Base-by-base conservation (phyloP, 2,113 vertebrate species). In the Rhinopomastus cyanomelas region DNA sequence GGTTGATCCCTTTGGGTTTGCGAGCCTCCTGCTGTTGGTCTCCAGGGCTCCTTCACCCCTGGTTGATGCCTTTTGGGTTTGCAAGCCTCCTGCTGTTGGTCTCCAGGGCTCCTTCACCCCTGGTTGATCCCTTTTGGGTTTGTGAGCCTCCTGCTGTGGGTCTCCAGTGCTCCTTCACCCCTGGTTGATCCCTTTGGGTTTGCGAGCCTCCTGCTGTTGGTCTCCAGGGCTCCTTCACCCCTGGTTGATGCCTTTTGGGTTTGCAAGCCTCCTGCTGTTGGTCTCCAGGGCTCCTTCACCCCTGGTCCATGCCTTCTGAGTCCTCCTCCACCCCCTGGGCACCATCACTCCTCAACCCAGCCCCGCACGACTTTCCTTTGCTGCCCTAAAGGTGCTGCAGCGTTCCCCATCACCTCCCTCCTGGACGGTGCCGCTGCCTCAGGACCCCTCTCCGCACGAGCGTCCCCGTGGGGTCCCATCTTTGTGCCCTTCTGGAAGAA, bases 251-350 rank as follows among this genome's bases (percentile, higher is more conserved):
- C 39, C 39, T 42, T 42, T 42, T 42, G n/a, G n/a, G n/a, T n/a
- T n/a, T n/a, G n/a, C n/a, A n/a, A n/a, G n/a, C n/a, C n/a, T n/a
- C n/a, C n/a, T n/a, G n/a, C n/a, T n/a, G n/a, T n/a, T n/a, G n/a
- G n/a, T n/a, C n/a, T n/a, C n/a, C n/a, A n/a, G n/a, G n/a, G n/a
- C n/a, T n/a, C n/a, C n/a, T n/a, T n/a, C n/a, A n/a, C n/a, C n/a
- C n/a, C n/a, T n/a, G n/a, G n/a, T n/a, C n/a, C n/a, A 18, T 48
- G 21, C 59, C 59, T 27, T 11, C 3, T 2, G 0, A 3, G 8
- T 30, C 52, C 52, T 85, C 42, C 21, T 64, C 42, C 12, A 21
- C 12, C 16, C 17, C 12, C 11, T 5, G 4, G 25, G 34, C 18
- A 46, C 56, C 22, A 3, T 15, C 7, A 3, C 37, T 71, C 14